Base-by-base conservation (phyloP, 2,888 invertebrate species). In the Corythucha ciliata region DNA sequence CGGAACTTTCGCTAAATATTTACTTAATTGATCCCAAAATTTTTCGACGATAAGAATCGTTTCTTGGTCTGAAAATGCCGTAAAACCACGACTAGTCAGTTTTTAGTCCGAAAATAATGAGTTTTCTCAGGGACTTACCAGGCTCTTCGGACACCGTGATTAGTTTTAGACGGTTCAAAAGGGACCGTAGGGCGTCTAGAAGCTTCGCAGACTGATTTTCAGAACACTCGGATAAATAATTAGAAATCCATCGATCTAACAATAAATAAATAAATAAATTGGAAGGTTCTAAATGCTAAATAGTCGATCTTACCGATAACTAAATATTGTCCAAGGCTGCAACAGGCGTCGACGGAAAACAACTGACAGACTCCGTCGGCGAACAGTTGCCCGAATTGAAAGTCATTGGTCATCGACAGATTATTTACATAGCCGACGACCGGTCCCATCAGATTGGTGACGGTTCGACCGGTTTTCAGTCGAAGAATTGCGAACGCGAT, bases 161-260 rank as follows among this genome's bases (percentile, higher is more conserved):
- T n/a, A n/a, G n/a, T n/a, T n/a, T n/a, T n/a, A n/a, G n/a, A n/a
- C n/a, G n/a, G n/a, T n/a, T n/a, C n/a, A n/a, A n/a, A n/a, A n/a
- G n/a, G n/a, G n/a, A n/a, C n/a, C n/a, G n/a, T n/a, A n/a, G n/a
- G n/a, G n/a, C n/a, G n/a, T n/a, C n/a, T n/a, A n/a, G 52, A 2
- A 63, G 54, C 27, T 59, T 53, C 25, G 54, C 55, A 10, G 58
- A 48, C 39, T 64, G 63, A 21, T 60, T 54, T 22, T 59, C 53
- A 6, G 61, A 54, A 20, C 62, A 63, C 14, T 57, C 48, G 7
- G 53, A 54, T 14, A 64, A 45, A 53, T 63, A 64, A 47, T 58
- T 56, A 12, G 57, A 36, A 7, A 65, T 55, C 65, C 65, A 65
- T 10, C 57, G 56, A 52, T 62, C 65, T 65, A 42, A 22, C 63